Conservation (phyloP, 1,140 invertebrate genomes). For the Drosophila bocqueti region DNA sequence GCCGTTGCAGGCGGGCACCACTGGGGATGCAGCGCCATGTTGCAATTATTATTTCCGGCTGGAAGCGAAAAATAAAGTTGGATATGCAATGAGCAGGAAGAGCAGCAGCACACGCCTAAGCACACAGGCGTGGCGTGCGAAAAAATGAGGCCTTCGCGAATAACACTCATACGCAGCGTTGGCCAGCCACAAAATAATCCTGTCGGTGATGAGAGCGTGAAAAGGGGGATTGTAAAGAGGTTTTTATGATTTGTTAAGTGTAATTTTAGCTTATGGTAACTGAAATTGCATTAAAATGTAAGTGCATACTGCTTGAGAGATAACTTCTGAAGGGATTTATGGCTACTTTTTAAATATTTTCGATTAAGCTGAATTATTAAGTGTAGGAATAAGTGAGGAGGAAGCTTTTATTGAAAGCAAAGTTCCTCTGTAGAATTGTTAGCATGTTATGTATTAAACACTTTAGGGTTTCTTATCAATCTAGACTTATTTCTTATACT, state of each 20-base stretch:
- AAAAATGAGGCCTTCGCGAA: constrained; percentile 54
- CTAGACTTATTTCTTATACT: too few relatives aligned
- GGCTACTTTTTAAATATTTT: neutral
- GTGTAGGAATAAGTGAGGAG: neutral
- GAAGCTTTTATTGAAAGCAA: neutral
- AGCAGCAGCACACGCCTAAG: constrained; percentile 60
- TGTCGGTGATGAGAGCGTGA: constrained; percentile 17
- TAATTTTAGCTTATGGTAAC: neutral
- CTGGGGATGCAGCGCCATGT: constrained; percentile 67
- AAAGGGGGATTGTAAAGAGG: neutral
- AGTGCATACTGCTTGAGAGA: too few relatives aligned
- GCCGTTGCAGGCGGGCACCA: constrained; percentile 42
- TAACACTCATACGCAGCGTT: constrained; percentile 25
- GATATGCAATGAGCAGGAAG: constrained; percentile 77
- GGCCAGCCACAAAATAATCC: constrained; percentile 33
- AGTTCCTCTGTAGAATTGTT: fast-evolving
- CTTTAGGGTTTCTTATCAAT: too few relatives aligned
- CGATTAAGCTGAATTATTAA: neutral
- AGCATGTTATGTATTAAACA: too few relatives aligned
- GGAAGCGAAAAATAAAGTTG: constrained; percentile 76
- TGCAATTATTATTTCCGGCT: constrained; percentile 82
- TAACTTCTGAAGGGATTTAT: too few relatives aligned
- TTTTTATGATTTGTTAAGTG: neutral
- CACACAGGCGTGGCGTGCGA: constrained; percentile 53
- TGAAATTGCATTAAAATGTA: neutral